Evolutionary conservation across 2,888 invertebrate species (phyloP), one percentile per base, ranked within the genome.

Genomic region (Bursaphelenchus okinawaensis): DNA sequence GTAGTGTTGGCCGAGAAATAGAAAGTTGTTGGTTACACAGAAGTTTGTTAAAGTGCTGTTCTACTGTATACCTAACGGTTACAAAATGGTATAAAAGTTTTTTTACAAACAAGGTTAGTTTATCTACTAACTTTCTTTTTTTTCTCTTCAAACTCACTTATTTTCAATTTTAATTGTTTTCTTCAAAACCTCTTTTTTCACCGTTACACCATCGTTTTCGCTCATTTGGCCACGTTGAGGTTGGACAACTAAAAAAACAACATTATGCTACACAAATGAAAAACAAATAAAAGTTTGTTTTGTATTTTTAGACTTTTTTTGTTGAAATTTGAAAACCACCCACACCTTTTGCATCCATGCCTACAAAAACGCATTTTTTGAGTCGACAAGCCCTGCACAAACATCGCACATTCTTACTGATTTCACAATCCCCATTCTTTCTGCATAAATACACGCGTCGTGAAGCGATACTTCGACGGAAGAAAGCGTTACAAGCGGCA

Each of bases 401-500:
- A 40, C 68, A 68, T 8, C n/a, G 55, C 20, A 66, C 29, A 68
- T 56, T 67, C 56, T 52, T 51, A n/a, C 56, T 54, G 19, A 68
- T 54, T 19, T 50, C 54, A 26, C 68, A 68, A 29, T 66, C 28
- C 7, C 68, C 68, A 55, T 56, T 51, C 26, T 69, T 65, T 1
- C 68, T 58, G 51, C 68, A 68, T 29, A 69, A 52, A 54, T 70
- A 68, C 54, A 52, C 60, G 8, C 68, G 28, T 22, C 66, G 58
- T 58, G 68, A 68, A 19, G 68, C 64, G 12, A 66, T 62, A 27
- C 62, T 62, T n/a, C 68, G 40, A 16, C 67, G 58, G 40, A 68
- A 68, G 52, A 67, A 68, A 27, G 68, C 68, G 40, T 68, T 68
- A 23, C 68, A 68, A 54, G 68, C 68, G 22, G 68, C 68, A 66